These are phyloP conservation scores for Catajapyx aquilonaris DNA, from an alignment of 1,140 invertebrate genomes.

Conservation along the genomic window DNA sequence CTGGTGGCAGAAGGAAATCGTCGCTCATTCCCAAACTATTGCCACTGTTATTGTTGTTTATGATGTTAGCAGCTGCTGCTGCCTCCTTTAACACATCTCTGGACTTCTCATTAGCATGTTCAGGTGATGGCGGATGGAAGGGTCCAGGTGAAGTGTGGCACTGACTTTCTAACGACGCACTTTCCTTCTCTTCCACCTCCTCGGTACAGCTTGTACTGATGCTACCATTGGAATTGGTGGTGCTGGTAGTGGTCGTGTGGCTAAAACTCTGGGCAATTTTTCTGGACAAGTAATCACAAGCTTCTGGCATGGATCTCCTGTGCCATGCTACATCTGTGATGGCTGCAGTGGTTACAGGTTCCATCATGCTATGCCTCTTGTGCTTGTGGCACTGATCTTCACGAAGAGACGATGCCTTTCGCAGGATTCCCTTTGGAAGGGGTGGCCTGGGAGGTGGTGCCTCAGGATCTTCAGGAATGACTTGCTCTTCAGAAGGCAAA, in stretches of 20 bases:
- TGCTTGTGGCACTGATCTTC: constrained; percentile 22
- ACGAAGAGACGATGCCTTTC: constrained; percentile 20
- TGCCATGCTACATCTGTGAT: constrained; percentile 24
- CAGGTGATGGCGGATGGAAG: background rate
- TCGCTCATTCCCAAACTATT: too few species aligned
- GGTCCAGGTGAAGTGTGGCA: constrained; percentile 24
- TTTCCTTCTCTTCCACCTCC: too few species aligned
- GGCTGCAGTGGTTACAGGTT: constrained; percentile 35
- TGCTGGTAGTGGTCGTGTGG: constrained; percentile 21
- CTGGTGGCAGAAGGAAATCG: too few species aligned
- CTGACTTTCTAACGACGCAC: too few species aligned
- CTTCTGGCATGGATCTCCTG: constrained; percentile 42
- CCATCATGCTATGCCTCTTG: constrained; percentile 57
- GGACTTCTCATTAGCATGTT: too few species aligned
- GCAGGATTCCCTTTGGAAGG: constrained; percentile 42
- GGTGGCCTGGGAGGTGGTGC: constrained; percentile 41
- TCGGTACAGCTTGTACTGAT: too few species aligned
- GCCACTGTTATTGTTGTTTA: constrained; percentile 1
- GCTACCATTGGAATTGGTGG: constrained; percentile 17
- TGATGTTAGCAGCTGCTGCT: background rate
- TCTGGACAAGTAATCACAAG: constrained; percentile 1
- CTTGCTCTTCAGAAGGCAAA: constrained; percentile 28
- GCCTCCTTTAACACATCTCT: too few species aligned
- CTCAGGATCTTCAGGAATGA: constrained; percentile 22
- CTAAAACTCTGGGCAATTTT: background rate